Conservation (phyloP, 2,113 vertebrate genomes). For the Serinus canaria region DNA sequence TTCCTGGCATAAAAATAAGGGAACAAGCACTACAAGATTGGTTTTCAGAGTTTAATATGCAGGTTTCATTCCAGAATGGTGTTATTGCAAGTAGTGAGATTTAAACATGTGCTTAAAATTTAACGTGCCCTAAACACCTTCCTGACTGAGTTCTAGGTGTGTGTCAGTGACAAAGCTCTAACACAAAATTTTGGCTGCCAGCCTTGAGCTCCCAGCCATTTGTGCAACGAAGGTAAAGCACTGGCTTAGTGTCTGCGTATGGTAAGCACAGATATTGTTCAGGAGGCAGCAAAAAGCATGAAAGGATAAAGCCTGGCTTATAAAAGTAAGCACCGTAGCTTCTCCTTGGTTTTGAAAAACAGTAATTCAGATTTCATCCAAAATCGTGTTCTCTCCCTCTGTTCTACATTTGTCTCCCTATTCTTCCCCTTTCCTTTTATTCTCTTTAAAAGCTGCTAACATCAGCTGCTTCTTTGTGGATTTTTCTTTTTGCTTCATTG, state of each 20-base stretch:
- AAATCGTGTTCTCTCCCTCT: not conserved
- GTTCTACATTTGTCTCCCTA: not conserved
- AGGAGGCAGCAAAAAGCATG: constrained; percentile 12
- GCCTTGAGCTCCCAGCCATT: not conserved
- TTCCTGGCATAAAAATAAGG: not conserved
- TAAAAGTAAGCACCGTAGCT: not conserved
- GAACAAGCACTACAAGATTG: not conserved
- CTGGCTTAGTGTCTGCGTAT: not conserved
- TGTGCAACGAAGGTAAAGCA: not conserved
- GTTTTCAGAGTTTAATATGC: not conserved
- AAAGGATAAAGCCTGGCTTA: constrained; percentile 21
- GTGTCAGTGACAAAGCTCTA: not conserved
- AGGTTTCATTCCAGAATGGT: not conserved
- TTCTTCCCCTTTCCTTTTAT: constrained; percentile 38
- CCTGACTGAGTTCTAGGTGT: not conserved
- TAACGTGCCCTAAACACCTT: not conserved
- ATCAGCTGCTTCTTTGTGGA: constrained; percentile 71
- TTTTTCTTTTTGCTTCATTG: constrained; percentile 70
- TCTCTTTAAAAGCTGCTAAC: constrained; percentile 67
- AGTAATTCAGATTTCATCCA: constrained; percentile 41
- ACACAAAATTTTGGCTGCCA: not conserved
- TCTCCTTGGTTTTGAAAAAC: constrained; percentile 31
- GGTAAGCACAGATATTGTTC: not conserved
- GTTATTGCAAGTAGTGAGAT: not conserved
- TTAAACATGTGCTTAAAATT: not conserved